A percentile compares a stretch with the other conserved stretches of the same genome.
phyloP scores from a whole-genome alignment of 2,888 invertebrate genomes.

The Ypsolopha scabrella region DNA sequence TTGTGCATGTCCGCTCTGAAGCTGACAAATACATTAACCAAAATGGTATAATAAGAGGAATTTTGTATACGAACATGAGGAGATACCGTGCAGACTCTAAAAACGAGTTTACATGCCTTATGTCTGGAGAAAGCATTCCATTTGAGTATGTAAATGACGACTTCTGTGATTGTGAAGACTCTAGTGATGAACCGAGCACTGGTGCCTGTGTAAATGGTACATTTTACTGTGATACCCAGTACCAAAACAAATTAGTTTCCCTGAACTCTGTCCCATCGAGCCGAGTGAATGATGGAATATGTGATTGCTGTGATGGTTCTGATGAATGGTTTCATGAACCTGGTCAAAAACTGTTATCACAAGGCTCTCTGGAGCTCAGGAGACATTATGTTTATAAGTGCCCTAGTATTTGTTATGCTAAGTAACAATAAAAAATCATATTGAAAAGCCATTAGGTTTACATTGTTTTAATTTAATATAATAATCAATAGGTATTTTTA shows the following conservation, averaged over 20 bases:
- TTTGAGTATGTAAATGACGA: constrained; percentile 79
- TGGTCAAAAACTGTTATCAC: constrained; percentile 34
- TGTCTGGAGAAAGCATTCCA: constrained; percentile 37
- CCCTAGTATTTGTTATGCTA: constrained; percentile 27
- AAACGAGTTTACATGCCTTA: constrained; percentile 53
- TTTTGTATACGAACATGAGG: constrained; percentile 36
- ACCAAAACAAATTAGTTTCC: constrained; percentile 35
- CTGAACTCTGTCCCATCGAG: constrained; percentile 73
- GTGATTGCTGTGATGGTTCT: constrained; percentile 95
- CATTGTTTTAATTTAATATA: no score
- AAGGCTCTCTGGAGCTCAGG: constrained; percentile 29
- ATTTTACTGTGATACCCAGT: constrained; percentile 83
- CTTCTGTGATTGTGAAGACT: constrained; percentile 88
- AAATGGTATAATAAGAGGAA: constrained; percentile 53
- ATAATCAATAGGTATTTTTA: no score
- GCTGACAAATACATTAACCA: constrained; percentile 47
- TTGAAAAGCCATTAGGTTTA: no score
- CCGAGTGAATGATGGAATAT: constrained; percentile 92
- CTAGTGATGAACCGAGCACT: constrained; percentile 86
- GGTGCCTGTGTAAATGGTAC: constrained; percentile 87
- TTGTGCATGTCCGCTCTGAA: constrained; percentile 36
- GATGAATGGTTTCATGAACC: constrained; percentile 76
- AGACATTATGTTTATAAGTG: constrained; percentile 44
- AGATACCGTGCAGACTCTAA: constrained; percentile 44
- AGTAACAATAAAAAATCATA: background rate